A percentile compares a stretch with the other conserved stretches of the same genome.
phyloP scores from a whole-genome alignment of 2,888 invertebrate species.

The Homarus gammarus region DNA sequence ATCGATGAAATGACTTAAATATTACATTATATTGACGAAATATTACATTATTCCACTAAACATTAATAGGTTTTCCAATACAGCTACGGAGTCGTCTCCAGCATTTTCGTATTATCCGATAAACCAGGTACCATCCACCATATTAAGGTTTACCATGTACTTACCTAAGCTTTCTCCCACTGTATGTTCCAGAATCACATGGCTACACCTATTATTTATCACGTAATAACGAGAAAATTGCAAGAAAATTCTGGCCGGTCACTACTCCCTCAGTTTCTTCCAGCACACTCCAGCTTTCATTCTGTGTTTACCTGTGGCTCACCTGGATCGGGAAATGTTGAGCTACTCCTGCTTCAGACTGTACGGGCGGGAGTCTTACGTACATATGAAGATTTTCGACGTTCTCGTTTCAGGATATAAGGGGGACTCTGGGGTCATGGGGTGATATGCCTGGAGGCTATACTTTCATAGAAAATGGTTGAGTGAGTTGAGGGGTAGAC shows the following conservation, averaged over 20 bases:
- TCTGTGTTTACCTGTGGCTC: conserved; percentile 65
- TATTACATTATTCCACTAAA: no score
- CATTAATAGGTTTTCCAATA: not conserved
- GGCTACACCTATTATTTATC: conserved; percentile 9
- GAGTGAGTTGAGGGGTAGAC: conserved; percentile 14
- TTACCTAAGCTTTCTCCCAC: conserved; percentile 35
- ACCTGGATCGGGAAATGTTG: conserved; percentile 48
- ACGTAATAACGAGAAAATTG: conserved; percentile 15
- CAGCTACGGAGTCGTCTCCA: no score
- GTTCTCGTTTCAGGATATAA: conserved; percentile 20
- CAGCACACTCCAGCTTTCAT: conserved; percentile 65
- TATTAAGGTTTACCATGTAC: not conserved
- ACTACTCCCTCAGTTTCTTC: conserved; percentile 33
- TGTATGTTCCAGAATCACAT: conserved; percentile 33
- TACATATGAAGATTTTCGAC: conserved; percentile 34
- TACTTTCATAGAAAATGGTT: conserved; percentile 49
- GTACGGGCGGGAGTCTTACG: conserved; percentile 34
- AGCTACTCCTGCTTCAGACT: conserved; percentile 14
- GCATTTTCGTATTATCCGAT: no score
- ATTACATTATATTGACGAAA: no score
- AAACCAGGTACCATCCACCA: not conserved
- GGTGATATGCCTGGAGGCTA: conserved; percentile 29
- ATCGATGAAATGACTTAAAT: no score
- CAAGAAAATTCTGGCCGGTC: conserved; percentile 2
- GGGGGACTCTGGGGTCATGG: not conserved